A percentile compares a stretch with the other conserved stretches of the same genome.
Conservation (phyloP, 2,888 invertebrate genomes). For the Trissolcus japonicus region DNA sequence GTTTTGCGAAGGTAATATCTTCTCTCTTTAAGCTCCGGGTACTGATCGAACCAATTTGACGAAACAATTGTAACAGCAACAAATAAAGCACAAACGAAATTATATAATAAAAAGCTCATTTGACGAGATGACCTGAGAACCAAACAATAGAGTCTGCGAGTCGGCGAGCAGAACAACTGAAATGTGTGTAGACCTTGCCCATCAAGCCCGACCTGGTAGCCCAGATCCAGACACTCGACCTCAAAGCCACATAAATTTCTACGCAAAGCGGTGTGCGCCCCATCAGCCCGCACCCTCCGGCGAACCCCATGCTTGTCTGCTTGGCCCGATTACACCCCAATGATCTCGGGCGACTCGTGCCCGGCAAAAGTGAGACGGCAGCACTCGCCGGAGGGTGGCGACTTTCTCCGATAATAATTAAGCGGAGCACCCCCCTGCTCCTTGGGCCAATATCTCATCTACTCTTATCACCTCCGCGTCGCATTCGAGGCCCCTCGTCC, state of each 20-base stretch:
- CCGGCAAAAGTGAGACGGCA: conserved; percentile 6
- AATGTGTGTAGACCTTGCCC: conserved; percentile 16
- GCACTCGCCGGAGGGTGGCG: conserved; percentile 20
- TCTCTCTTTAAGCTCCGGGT: too few relatives aligned
- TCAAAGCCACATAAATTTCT: conserved; percentile 35
- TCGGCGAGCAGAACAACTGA: conserved; percentile 5
- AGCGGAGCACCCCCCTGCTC: conserved; percentile 25
- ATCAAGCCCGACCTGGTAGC: conserved; percentile 31
- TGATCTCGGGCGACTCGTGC: conserved; percentile 7
- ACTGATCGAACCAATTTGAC: too few relatives aligned
- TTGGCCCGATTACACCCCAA: conserved; percentile 19
- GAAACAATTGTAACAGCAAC: too few relatives aligned
- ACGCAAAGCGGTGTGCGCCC: conserved; percentile 6
- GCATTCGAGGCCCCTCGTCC: conserved; percentile 41
- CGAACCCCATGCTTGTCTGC: conserved; percentile 13
- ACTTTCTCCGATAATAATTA: conserved; percentile 46
- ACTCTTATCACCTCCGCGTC: conserved; percentile 50
- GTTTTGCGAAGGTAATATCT: too few relatives aligned
- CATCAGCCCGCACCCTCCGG: conserved; percentile 1
- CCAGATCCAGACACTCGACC: conserved; percentile 37
- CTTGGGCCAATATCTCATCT: conserved; percentile 28
- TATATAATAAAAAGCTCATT: background rate
- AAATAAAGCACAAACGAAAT: too few relatives aligned
- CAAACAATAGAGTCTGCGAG: background rate
- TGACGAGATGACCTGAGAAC: background rate